Evolutionary conservation across 2,113 vertebrate species (phyloP), one percentile per base, ranked within the genome.

Genomic region (Mormoops blainvillei): DNA sequence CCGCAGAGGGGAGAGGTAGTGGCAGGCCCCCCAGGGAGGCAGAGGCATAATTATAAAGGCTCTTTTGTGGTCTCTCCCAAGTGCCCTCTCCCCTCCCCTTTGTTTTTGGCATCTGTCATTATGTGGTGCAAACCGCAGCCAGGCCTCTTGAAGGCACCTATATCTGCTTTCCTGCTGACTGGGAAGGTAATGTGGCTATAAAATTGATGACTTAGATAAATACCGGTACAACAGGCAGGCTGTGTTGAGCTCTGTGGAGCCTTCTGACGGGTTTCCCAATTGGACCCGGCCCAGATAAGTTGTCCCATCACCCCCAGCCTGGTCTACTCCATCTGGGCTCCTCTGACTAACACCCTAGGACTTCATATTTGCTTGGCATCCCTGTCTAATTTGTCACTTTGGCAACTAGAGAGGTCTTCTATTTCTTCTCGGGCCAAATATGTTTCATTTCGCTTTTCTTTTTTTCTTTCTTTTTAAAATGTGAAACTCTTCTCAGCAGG

Each of bases 1-100:
- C 38, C 2, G 26, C 63, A 13, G 68, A 10, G 31, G 65, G 87
- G 91, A 43, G n/a, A 61, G 86, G 82, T 94, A 15, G 82, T 71
- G 58, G n/a, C 61, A 36, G 71, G 45, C 87, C 94, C 92, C 61
- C 1, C 36, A 63, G 83, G 70, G 84, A 74, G 97, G 94, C 90
- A 61, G 94, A 68, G 84, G 70, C 50, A 8, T 96, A 95, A 97
- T 96, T 96, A 97, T 94, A 97, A 97, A 96, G 95, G 90, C 92
- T 96, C 92, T 95, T 94, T 95, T 97, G 97, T 97, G 97, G 95
- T 96, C 95, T 96, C 95, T 96, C 94, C 4, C 18, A 67, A 89
- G 68, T 82, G 71, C 74, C 76, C 50, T 65, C 87, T 94, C 87
- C 78, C 89, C 87, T 84, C 61, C 78, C 63, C 74, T 93, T 94